Conservation (phyloP, 2,888 invertebrate genomes). For the Ditula angustiorana region DNA sequence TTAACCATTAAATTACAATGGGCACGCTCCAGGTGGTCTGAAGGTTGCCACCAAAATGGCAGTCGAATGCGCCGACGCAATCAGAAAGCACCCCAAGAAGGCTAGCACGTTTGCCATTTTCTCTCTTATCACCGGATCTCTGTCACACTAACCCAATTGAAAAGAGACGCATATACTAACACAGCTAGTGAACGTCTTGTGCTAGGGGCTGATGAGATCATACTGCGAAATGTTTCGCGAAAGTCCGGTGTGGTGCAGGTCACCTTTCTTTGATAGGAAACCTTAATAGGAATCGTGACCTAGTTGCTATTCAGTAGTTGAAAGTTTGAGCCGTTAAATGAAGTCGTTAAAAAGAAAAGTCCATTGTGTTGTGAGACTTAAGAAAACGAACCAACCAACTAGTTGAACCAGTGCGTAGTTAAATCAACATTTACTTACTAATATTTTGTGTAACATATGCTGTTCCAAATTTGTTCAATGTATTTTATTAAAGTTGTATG, state of each 20-base stretch:
- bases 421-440: too few species aligned
- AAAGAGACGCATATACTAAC: too few species aligned
- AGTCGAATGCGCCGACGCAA: neutral
- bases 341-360: neutral
- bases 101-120: neutral
- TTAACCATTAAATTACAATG: neutral
- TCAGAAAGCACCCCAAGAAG: neutral
- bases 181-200: neutral
- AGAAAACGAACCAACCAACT: too few species aligned
- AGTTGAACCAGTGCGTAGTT: too few species aligned
- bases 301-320: neutral
- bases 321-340: neutral
- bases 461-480: too few species aligned
- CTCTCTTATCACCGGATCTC: too few species aligned
- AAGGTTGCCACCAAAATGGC: neutral
- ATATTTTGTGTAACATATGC: too few species aligned
- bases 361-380: neutral
- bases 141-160: too few species aligned
- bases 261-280: neutral
- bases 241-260: neutral
- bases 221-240: neutral
- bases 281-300: neutral
- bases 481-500: too few species aligned
- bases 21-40: conserved; percentile 17
- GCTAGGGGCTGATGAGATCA: neutral